Evolutionary conservation across 2,797 vertebrate species (phyloP), one percentile per base, ranked within the genome.

Genomic region (Phoebastria nigripes): DNA sequence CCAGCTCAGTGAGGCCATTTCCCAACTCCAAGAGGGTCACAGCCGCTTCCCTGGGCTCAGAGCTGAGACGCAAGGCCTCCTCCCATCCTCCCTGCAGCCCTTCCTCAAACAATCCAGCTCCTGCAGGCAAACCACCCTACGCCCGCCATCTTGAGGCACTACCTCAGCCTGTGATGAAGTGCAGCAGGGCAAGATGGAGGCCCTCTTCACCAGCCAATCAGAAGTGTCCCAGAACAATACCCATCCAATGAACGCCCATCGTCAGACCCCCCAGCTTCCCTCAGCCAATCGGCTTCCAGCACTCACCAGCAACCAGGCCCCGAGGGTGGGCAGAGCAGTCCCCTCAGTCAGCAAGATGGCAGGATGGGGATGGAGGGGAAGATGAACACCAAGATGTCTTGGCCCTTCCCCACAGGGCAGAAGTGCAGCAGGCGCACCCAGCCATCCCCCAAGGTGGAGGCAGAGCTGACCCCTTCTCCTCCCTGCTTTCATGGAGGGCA

Each of bases 251-350:
- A 42, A 10, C 73, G 63, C 8, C 11, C 11, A 9, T 0, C 6
- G 8, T 9, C 28, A 37, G 52, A 49, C 31, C 19, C 1, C 11
- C 6, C 5, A 1, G 11, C 41, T 46, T 26, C 52, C 62, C 47
- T 35, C 47, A 4, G 82, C 55, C 82, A 81, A 41, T 86, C 76
- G 12, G 49, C 25, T 49, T 15, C n/a, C 71, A 58, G 39, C 66
- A 11, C 42, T 39, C 58, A 29, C 26, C 63, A 8, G 39, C 56
- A 74, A 19, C 24, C 15, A 8, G 9, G 39, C 59, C 31, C 24
- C 3, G 3, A 7, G 18, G 22, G 39, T 2, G 0, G 2, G 61
- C 12, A 9, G 33, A 20, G 21, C 51, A 11, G 9, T 8, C 21
- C 15, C 39, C n/a, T n/a, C 6, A 37, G 39, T 35, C 44, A 15